A percentile compares a stretch with the other conserved stretches of the same genome.
These are phyloP conservation scores for Cololabis saira DNA, from an alignment of 2,113 vertebrate species.

Conservation along the genomic window DNA sequence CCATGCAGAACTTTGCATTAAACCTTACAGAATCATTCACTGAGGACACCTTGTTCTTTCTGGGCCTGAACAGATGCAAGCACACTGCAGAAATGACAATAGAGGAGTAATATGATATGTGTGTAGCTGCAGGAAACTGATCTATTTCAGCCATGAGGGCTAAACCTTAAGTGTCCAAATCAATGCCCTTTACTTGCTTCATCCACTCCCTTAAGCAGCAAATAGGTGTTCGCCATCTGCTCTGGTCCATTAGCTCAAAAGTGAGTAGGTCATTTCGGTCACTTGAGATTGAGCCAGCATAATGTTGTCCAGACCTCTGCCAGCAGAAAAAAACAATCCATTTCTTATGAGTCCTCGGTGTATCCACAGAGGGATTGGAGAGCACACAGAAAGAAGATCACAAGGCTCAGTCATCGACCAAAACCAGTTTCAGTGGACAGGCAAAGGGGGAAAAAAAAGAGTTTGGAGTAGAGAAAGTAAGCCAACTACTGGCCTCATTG, in stretches of 20 bases:
- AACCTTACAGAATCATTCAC: not conserved
- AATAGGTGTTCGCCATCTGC: slow-evolving; percentile 40
- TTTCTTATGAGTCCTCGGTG: slow-evolving; percentile 19
- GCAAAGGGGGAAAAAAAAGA: slow-evolving; percentile 13
- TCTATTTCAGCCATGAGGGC: no score
- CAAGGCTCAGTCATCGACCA: slow-evolving; percentile 40
- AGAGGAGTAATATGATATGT: slow-evolving; percentile 34
- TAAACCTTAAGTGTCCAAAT: slow-evolving; percentile 42
- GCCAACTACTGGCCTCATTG: slow-evolving; percentile 39
- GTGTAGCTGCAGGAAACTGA: slow-evolving; percentile 23
- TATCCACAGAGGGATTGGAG: slow-evolving; percentile 21
- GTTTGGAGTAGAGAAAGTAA: slow-evolving; percentile 35
- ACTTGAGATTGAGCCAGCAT: slow-evolving; percentile 50
- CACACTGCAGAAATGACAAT: not conserved
- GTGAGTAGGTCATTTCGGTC: slow-evolving; percentile 55
- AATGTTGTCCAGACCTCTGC: slow-evolving; percentile 22
- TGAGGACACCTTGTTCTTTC: not conserved
- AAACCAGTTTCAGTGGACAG: slow-evolving; percentile 26
- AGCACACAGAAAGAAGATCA: slow-evolving; percentile 36
- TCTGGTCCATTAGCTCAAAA: slow-evolving; percentile 54
- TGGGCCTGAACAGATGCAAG: slow-evolving; percentile 13
- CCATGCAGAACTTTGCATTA: not conserved
- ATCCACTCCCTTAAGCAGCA: slow-evolving; percentile 35
- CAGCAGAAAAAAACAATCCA: slow-evolving; percentile 8
- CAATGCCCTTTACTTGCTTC: slow-evolving; percentile 4